Percentiles rank a stretch among this genome's conserved stretches.
Conservation (phyloP, 2,797 vertebrate species). For the Cichlasoma orientale region DNA sequence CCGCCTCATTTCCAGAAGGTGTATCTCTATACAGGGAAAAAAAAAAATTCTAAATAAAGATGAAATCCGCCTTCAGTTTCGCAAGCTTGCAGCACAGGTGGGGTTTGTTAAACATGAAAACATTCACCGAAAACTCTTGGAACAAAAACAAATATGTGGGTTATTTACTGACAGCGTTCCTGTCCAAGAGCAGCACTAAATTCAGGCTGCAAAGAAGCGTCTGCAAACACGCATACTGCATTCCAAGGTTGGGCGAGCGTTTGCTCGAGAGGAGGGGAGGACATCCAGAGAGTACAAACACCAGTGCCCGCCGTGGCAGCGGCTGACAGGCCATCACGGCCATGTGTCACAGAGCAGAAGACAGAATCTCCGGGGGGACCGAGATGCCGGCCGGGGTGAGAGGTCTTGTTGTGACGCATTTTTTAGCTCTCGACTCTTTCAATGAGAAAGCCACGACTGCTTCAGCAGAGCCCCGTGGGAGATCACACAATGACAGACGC, state of each 20-base stretch:
- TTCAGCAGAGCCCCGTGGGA: constrained; percentile 10
- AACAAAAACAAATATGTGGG: constrained; percentile 31
- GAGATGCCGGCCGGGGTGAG: constrained; percentile 49
- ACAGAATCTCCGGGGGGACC: constrained; percentile 41
- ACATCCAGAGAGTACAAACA: constrained; percentile 19
- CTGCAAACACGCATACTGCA: constrained; percentile 1
- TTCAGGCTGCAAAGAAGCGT: constrained; percentile 55
- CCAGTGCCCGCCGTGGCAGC: constrained; percentile 42
- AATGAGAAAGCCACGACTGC: not conserved
- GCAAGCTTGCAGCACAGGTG: constrained; percentile 10
- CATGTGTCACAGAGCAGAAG: constrained; percentile 54
- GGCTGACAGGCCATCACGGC: constrained; percentile 68
- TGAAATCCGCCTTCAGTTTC: not conserved
- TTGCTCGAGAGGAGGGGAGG: constrained; percentile 28
- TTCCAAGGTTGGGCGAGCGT: constrained; percentile 41
- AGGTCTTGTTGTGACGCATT: constrained; percentile 52
- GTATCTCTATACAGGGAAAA: not conserved
- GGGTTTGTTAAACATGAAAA: constrained; percentile 26
- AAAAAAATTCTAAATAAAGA: constrained; percentile 5
- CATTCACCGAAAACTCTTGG: constrained; percentile 16
- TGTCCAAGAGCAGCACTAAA: constrained; percentile 16
- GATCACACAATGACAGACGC: constrained; percentile 41
- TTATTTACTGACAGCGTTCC: constrained; percentile 25
- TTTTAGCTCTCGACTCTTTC: constrained; percentile 29
- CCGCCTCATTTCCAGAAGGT: not conserved